A percentile compares a stretch with the other conserved stretches of the same genome.
These are phyloP conservation scores for Drosophila antonietae DNA, from an alignment of 2,888 invertebrate species.

Conservation along the genomic window DNA sequence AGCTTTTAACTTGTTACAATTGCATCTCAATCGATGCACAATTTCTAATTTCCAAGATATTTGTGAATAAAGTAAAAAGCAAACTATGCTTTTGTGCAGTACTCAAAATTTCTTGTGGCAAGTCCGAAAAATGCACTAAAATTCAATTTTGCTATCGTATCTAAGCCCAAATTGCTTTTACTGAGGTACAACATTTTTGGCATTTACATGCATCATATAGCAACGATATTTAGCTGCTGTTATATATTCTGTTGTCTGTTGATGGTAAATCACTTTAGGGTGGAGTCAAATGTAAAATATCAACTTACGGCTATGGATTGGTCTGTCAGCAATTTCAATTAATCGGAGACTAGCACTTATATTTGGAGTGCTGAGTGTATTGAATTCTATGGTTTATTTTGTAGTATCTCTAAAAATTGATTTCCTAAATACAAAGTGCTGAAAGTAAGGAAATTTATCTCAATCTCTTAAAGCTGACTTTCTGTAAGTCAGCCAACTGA, in stretches of 20 bases:
- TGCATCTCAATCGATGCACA: not conserved
- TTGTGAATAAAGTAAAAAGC: conserved; percentile 10
- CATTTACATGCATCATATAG: conserved; percentile 2
- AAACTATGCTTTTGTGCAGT: not conserved
- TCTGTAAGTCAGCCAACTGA: no score
- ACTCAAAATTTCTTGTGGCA: conserved; percentile 2
- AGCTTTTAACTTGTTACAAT: not conserved
- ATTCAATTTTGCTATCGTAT: not conserved
- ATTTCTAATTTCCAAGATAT: not conserved
- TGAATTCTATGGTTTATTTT: no score
- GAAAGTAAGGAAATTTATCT: no score
- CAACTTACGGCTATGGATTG: not conserved
- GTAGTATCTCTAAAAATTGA: no score
- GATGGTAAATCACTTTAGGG: not conserved
- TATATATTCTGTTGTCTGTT: not conserved
- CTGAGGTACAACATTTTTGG: not conserved
- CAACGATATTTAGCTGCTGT: not conserved
- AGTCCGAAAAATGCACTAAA: not conserved
- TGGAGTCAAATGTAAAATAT: not conserved
- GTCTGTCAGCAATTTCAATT: not conserved
- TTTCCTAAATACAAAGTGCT: no score
- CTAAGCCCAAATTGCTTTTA: not conserved
- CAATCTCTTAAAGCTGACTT: no score
- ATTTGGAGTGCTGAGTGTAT: no score
- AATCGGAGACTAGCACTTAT: not conserved